Percentiles rank a stretch among this genome's conserved stretches.
Conservation (phyloP, 2,113 vertebrate genomes). For the Propithecus coquereli region DNA sequence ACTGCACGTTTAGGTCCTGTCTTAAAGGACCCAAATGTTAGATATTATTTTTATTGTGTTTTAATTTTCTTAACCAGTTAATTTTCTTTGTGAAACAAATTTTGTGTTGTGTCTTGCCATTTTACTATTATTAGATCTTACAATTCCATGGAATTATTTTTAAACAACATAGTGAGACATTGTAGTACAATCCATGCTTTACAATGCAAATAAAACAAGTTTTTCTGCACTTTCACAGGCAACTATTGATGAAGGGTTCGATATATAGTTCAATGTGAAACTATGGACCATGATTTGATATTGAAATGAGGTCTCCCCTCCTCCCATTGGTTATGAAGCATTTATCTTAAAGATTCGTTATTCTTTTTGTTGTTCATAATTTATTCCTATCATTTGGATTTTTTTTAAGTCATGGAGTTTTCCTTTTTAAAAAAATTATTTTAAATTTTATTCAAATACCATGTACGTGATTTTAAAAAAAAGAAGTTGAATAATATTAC, state of each 20-base stretch:
- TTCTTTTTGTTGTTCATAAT: not conserved
- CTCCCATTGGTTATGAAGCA: not conserved
- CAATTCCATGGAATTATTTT: not conserved
- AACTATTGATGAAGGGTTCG: not conserved
- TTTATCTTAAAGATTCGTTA: not conserved
- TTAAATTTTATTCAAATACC: not conserved
- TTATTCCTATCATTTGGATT: not conserved
- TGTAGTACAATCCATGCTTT: not conserved
- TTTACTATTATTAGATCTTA: not conserved
- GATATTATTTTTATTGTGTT: not conserved
- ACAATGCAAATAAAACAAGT: not conserved
- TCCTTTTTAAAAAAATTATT: not conserved
- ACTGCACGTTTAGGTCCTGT: not conserved
- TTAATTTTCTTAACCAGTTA: conserved; percentile 13
- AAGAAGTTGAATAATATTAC: not conserved
- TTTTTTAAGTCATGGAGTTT: not conserved
- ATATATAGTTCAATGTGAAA: not conserved
- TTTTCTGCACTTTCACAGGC: not conserved
- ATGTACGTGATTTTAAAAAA: not conserved
- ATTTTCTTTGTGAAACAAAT: conserved; percentile 5
- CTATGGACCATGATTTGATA: not conserved
- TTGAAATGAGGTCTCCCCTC: not conserved
- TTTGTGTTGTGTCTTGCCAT: not conserved
- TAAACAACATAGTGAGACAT: not conserved
- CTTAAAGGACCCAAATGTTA: not conserved